Conservation (phyloP, 2,113 vertebrate genomes). For the Fukomys damarensis region DNA sequence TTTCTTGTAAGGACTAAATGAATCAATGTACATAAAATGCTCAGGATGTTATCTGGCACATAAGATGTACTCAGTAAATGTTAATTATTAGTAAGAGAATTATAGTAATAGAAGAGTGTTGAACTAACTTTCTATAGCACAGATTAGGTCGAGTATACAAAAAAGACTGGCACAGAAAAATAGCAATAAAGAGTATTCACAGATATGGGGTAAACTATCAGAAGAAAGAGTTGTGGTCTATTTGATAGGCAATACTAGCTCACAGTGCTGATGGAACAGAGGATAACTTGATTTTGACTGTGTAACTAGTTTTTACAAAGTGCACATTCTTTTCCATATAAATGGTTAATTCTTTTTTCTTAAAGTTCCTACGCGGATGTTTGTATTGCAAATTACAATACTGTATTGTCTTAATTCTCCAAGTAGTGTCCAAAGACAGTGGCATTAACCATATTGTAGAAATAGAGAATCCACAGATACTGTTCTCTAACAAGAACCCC, state of each 20-base stretch:
- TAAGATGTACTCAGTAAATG: not conserved
- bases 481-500: not conserved
- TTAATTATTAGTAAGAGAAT: slow-evolving; percentile 9
- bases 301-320: not conserved
- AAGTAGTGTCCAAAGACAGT: not conserved
- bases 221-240: not conserved
- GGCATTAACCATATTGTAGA: not conserved
- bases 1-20: not conserved
- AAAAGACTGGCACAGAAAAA: not conserved
- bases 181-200: not conserved
- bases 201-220: not conserved
- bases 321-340: not conserved
- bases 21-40: not conserved
- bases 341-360: not conserved
- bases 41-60: not conserved
- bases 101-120: not conserved
- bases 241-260: not conserved
- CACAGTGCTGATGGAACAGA: not conserved
- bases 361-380: not conserved
- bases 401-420: not conserved
- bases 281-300: not conserved
- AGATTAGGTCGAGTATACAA: not conserved
- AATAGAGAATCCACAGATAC: not conserved
- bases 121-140: not conserved
- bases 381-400: not conserved